Evolutionary conservation across 2,888 invertebrate genomes (phyloP).

Genomic region (Timema podura): DNA sequence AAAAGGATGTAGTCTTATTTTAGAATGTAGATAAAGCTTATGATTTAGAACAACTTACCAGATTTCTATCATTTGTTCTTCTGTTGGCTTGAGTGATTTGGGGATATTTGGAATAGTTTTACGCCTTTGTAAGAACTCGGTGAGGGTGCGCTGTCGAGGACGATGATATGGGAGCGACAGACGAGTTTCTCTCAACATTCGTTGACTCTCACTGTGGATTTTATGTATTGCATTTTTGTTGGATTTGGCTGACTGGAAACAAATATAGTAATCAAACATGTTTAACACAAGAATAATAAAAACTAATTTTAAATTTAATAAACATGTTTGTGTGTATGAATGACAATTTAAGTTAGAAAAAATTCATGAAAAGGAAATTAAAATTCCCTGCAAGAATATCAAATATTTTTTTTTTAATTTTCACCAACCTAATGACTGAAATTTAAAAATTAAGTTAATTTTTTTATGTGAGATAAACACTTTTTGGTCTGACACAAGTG

Average conservation of each 20-base stretch:
- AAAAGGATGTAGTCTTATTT: neutral
- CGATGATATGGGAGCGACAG: conserved; percentile 81
- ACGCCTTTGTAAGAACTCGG: conserved; percentile 67
- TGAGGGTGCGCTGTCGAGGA: conserved; percentile 72
- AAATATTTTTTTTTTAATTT: too few relatives aligned
- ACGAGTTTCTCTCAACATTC: conserved; percentile 70
- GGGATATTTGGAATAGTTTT: conserved; percentile 38
- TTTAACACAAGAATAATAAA: neutral
- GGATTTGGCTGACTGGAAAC: neutral
- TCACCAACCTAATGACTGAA: too few relatives aligned
- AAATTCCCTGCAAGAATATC: too few relatives aligned
- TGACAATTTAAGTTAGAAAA: too few relatives aligned
- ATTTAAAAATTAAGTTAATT: too few relatives aligned
- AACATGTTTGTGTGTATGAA: too few relatives aligned
- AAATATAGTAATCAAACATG: neutral
- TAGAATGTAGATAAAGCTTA: neutral
- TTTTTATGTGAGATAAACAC: too few relatives aligned
- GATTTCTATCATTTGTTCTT: conserved; percentile 59
- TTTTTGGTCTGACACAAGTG: too few relatives aligned
- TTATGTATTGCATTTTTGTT: conserved; percentile 57
- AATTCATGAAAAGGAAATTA: too few relatives aligned
- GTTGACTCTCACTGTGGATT: conserved; percentile 80
- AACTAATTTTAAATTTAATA: neutral
- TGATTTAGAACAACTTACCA: conserved; percentile 51
- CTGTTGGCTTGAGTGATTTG: conserved; percentile 59